These are phyloP conservation scores for Musca vetustissima DNA, from an alignment of 1,140 invertebrate genomes.

Conservation along the genomic window DNA sequence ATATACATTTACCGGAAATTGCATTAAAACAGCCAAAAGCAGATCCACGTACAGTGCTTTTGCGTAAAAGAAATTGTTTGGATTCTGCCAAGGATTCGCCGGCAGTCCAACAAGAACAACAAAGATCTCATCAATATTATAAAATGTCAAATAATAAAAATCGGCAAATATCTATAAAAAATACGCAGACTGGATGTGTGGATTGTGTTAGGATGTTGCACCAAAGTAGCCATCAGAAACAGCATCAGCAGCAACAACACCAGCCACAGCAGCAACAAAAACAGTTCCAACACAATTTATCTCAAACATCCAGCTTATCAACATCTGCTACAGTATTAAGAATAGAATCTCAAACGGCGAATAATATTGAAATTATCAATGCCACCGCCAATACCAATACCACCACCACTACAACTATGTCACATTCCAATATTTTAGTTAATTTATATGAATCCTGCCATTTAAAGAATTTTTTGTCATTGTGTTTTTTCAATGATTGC, in stretches of 20 bases:
- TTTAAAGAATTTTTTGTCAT: not conserved
- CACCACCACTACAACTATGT: too few relatives aligned
- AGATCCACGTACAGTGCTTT: slow-evolving; percentile 15
- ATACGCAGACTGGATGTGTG: too few relatives aligned
- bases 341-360: too few relatives aligned
- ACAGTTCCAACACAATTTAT: not conserved
- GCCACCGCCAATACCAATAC: too few relatives aligned
- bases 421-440: slow-evolving; percentile 1
- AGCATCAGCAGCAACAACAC: too few relatives aligned
- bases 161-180: too few relatives aligned
- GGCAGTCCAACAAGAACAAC: not conserved
- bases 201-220: too few relatives aligned
- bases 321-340: not conserved
- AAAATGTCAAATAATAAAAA: not conserved
- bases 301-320: not conserved
- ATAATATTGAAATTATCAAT: too few relatives aligned
- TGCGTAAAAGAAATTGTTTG: not conserved
- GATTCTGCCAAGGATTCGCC: not conserved
- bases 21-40: slow-evolving; percentile 14
- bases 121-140: slow-evolving; percentile 4
- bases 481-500: not conserved
- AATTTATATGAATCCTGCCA: slow-evolving; percentile 16
- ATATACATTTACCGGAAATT: slow-evolving; percentile 1
- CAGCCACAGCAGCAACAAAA: not conserved
- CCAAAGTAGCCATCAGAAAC: too few relatives aligned